phyloP scores from a whole-genome alignment of 1,140 invertebrate genomes.

The Drosophila nikananu region DNA sequence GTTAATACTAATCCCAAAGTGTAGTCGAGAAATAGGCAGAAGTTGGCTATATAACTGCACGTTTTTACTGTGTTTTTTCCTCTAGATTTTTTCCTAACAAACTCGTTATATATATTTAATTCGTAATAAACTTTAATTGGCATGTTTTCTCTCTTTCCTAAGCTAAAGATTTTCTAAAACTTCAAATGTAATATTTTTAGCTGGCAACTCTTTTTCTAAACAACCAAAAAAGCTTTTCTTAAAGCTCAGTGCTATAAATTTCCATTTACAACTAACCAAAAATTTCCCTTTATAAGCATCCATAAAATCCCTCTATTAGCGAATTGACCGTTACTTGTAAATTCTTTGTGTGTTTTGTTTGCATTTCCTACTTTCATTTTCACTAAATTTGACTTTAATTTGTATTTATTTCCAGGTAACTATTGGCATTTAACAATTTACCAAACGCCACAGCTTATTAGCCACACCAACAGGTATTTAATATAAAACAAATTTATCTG shows the following conservation, averaged over 20 bases:
- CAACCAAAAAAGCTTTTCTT: conserved; percentile 27
- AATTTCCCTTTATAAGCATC: conserved; percentile 36
- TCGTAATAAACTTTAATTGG: conserved; percentile 43
- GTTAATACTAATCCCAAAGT: conserved; percentile 31
- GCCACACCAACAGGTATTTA: conserved; percentile 18
- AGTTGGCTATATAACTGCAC: conserved; percentile 50
- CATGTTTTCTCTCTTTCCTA: conserved; percentile 59
- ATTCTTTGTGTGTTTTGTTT: conserved; percentile 36
- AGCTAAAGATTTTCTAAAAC: conserved; percentile 12
- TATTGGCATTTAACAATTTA: conserved; percentile 51
- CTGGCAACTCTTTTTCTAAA: conserved; percentile 54
- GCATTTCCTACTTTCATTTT: not conserved
- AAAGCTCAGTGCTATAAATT: conserved; percentile 35
- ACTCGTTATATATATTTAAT: conserved; percentile 7
- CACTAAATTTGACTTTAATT: conserved; percentile 34
- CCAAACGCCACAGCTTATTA: conserved; percentile 12
- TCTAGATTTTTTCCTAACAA: conserved; percentile 13
- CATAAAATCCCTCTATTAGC: conserved; percentile 37
- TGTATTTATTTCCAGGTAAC: conserved; percentile 72
- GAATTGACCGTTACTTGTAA: conserved; percentile 41
- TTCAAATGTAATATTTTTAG: conserved; percentile 12
- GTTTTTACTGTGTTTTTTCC: conserved; percentile 33
- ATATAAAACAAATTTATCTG: not conserved
- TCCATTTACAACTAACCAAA: conserved; percentile 27
- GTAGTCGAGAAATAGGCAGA: conserved; percentile 32